Evolutionary conservation across 2,113 vertebrate species (phyloP), one percentile per base, ranked within the genome.

Genomic region (Dascyllus trimaculatus): DNA sequence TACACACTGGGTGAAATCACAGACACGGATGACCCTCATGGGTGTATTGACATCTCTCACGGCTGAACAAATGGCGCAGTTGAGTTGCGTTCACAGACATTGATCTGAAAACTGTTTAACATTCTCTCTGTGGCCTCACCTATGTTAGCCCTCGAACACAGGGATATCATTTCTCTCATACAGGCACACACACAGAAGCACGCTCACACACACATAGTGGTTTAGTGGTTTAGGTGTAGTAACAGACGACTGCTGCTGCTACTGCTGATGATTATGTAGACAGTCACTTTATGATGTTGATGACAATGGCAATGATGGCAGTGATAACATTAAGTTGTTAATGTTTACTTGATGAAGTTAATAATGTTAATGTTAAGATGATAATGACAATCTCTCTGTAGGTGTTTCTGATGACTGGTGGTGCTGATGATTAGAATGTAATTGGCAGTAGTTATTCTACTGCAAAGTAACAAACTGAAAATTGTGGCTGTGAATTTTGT

Each of bases 51-150:
- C 96, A 96, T 96, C 95, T 96, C 96, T 97, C 96, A 97, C 95
- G 95, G 96, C 95, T 96, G 96, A 97, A 97, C 97, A 97, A 98
- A 98, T 97, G 96, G 95, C 93, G 94, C 96, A 97, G 96, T 98
- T 97, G 96, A 97, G 96, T 95, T 97, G 96, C 96, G 96, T 97
- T 98, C 96, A 96, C 96, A 95, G 95, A 94, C 96, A 97, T 98
- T 93, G 96, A 98, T 97, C 93, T 88, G 74, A 56, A 72, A 88
- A 89, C 96, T 97, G 95, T 91, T 98, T 97, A 97, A 96, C 96
- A 98, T 98, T 98, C 96, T 95, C 95, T 94, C 93, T 93, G 94
- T 92, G 87, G 85, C 95, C 60, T 95, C 94, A 91, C 71, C 66
- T 94, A 96, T 94, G 95, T 95, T 96, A 95, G 94, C 95, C 95